Conservation (phyloP, 2,888 invertebrate species). For the Drosophila mercatorum region DNA sequence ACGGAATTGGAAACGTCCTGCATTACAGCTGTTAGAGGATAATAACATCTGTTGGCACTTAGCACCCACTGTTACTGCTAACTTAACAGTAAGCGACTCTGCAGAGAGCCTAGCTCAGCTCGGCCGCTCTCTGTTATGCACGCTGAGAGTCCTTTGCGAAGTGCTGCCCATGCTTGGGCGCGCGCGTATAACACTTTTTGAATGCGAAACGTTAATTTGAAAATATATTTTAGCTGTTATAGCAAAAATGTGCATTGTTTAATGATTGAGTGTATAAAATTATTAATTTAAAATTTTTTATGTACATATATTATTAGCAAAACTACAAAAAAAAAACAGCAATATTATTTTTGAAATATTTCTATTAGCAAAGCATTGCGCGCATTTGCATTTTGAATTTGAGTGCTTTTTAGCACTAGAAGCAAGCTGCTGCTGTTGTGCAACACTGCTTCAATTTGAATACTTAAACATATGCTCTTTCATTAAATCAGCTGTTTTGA, state of each 20-base stretch:
- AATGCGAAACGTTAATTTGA: not conserved
- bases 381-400: not conserved
- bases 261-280: no score
- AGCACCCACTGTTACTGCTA: slow-evolving; percentile 24
- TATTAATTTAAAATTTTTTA: no score
- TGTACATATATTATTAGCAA: no score
- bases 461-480: not conserved
- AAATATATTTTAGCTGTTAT: not conserved
- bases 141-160: slow-evolving; percentile 18
- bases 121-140: slow-evolving; percentile 7
- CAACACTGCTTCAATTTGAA: not conserved
- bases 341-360: not conserved
- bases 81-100: slow-evolving; percentile 28
- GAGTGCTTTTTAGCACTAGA: slow-evolving; percentile 13
- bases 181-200: slow-evolving; percentile 51
- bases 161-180: slow-evolving; percentile 45
- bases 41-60: slow-evolving; percentile 28
- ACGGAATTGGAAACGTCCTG: slow-evolving; percentile 30
- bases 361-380: not conserved
- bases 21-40: slow-evolving; percentile 50
- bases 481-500: slow-evolving; percentile 2
- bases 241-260: not conserved
- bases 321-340: no score
- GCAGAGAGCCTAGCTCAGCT: not conserved
- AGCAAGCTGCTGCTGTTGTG: not conserved